Evolutionary conservation across 2,797 vertebrate genomes (phyloP), one percentile per base, ranked within the genome.

Genomic region (Atherinosoma microstoma): DNA sequence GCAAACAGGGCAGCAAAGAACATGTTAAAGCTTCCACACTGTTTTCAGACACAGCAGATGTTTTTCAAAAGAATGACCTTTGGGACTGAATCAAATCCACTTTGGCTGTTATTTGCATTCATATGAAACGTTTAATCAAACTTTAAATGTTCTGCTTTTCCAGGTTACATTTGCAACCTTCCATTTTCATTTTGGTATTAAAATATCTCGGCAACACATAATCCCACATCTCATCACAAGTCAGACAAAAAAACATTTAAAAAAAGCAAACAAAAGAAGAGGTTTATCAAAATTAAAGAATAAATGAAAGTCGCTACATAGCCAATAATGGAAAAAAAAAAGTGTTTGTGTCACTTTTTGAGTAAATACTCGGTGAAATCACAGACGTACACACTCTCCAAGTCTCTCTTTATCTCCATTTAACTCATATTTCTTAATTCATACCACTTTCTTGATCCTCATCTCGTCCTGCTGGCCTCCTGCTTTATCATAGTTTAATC

Each of bases 281-380:
- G 70, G 70, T 56, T 73, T 70, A 78, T 78, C 60, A 75, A 73
- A 79, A 75, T 72, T 49, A 84, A 79, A 77, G 61, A 76, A 74
- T 42, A 51, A 67, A 84, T 71, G 73, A 83, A 83, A 69, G 75
- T 65, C 32, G 69, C 36, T 70, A 87, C 2, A 42, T 56, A 74
- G 24, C 53, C 54, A 83, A 67, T 71, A 76, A 84, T 86, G 63
- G 53, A 3, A 16, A 29, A 6, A 27, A 24, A 24, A 20, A 24
- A 68, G 58, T 24, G 9, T 83, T 77, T 64, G 36, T 76, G 79
- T 82, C 68, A 72, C 63, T 58, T 58, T 73, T 74, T 61, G 78
- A 64, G 86, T 86, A 87, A 90, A 90, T 91, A 86, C 79, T 86
- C 84, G 70, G 59, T 89, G 80, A 89, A 92, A 87, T 90, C 86